phyloP scores from a whole-genome alignment of 2,888 invertebrate species.

The Timandra comae region DNA sequence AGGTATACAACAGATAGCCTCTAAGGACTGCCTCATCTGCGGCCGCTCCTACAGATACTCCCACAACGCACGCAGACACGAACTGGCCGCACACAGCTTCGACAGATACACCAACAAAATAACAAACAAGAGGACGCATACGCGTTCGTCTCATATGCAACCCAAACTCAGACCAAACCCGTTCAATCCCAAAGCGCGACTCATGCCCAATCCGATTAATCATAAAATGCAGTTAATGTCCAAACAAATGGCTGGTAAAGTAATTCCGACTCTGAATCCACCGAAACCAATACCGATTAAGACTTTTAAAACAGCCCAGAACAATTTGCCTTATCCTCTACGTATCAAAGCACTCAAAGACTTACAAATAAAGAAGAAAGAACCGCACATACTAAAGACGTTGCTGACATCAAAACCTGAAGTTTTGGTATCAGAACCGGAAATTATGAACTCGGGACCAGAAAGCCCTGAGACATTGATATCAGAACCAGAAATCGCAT shows the following conservation, averaged over 20 bases:
- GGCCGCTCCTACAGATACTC: constrained; percentile 70
- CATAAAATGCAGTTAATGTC: constrained; percentile 62
- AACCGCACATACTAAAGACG: constrained; percentile 72
- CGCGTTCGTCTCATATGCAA: constrained; percentile 36
- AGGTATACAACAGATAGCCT: constrained; percentile 69
- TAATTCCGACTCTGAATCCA: constrained; percentile 41
- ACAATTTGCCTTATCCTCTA: constrained; percentile 65
- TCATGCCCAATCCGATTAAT: constrained; percentile 70
- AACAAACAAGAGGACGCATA: constrained; percentile 43
- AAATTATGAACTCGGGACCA: constrained; percentile 68
- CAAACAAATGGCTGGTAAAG: constrained; percentile 47
- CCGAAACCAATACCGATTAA: constrained; percentile 64
- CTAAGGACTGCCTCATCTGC: constrained; percentile 70
- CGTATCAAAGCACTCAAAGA: constrained; percentile 72
- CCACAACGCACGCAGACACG: constrained; percentile 70
- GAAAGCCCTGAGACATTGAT: constrained; percentile 71
- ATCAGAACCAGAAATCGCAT: constrained; percentile 71
- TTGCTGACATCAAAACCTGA: constrained; percentile 66
- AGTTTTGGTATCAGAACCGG: constrained; percentile 65
- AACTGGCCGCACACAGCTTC: constrained; percentile 65
- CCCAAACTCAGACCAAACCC: constrained; percentile 69
- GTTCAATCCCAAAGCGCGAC: constrained; percentile 67
- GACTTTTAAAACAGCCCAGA: constrained; percentile 44
- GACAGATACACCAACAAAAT: constrained; percentile 72
- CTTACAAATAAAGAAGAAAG: constrained; percentile 68